These are phyloP conservation scores for Meiosimyza decipiens DNA, from an alignment of 2,888 invertebrate species.

Conservation along the genomic window DNA sequence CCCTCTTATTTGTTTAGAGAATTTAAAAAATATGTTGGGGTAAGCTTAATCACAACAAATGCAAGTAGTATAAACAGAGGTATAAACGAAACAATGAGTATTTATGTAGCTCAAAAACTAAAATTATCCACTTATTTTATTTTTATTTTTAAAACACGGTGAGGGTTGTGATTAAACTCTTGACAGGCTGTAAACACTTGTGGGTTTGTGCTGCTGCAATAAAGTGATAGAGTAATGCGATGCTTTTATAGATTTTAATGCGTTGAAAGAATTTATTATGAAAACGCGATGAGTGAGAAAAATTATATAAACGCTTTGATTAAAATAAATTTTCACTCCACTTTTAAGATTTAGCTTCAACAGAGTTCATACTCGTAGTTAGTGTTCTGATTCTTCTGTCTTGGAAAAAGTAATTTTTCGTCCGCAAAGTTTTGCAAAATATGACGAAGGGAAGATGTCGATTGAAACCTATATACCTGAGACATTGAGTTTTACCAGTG, in stretches of 20 bases:
- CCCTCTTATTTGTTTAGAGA: neutral
- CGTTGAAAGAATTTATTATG: constrained; percentile 1
- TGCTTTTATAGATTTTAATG: constrained; percentile 4
- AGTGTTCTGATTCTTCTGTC: too few species aligned
- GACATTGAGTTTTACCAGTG: too few species aligned
- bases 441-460: too few species aligned
- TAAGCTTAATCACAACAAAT: neutral
- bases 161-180: neutral
- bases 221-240: neutral
- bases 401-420: too few species aligned
- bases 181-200: constrained; percentile 15
- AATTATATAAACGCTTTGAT: neutral
- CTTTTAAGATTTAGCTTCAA: too few species aligned
- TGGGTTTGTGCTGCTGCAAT: neutral
- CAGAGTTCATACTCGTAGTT: too few species aligned
- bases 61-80: neutral
- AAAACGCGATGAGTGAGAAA: neutral
- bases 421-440: too few species aligned
- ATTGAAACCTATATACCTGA: too few species aligned
- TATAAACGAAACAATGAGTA: neutral
- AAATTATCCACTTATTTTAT: constrained; percentile 19
- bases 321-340: too few species aligned
- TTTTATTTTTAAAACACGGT: neutral
- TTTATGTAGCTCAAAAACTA: neutral
- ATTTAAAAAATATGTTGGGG: constrained; percentile 7